phyloP scores from a whole-genome alignment of 2,888 invertebrate genomes.

The Drosophila antonietae region DNA sequence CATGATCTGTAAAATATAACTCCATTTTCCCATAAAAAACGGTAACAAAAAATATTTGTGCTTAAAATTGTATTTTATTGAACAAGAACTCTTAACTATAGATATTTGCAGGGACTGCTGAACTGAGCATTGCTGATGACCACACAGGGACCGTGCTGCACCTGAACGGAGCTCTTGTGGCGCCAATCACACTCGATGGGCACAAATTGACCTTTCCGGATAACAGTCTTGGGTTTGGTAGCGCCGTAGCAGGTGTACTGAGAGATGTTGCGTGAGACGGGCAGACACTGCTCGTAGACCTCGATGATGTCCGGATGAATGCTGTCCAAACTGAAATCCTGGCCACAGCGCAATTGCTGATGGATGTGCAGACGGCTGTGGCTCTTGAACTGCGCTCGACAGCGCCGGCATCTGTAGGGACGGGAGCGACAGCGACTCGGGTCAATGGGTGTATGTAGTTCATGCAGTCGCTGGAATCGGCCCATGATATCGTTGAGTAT shows the following conservation, averaged over 20 bases:
- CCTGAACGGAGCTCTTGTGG: constrained; percentile 59
- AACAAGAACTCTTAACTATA: constrained; percentile 5
- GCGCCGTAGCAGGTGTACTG: constrained; percentile 66
- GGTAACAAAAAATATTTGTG: neutral
- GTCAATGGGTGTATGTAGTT: constrained; percentile 32
- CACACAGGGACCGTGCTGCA: constrained; percentile 63
- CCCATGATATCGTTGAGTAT: constrained; percentile 61
- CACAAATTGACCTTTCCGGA: constrained; percentile 59
- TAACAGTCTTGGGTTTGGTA: constrained; percentile 59
- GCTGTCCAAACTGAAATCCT: constrained; percentile 64
- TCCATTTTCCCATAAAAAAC: neutral
- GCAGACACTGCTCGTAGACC: constrained; percentile 66
- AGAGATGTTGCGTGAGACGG: constrained; percentile 58
- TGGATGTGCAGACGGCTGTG: constrained; percentile 59
- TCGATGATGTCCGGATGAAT: constrained; percentile 66
- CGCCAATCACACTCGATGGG: constrained; percentile 69
- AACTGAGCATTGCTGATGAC: constrained; percentile 59
- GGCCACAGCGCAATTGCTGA: constrained; percentile 61
- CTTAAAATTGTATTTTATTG: constrained; percentile 36
- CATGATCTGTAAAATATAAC: neutral
- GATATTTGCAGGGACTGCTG: constrained; percentile 55
- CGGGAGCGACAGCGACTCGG: constrained; percentile 2
- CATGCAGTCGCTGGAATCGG: constrained; percentile 57
- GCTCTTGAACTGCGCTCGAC: constrained; percentile 40
- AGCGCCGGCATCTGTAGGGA: constrained; percentile 47